A percentile compares a stretch with the other conserved stretches of the same genome.
These are phyloP conservation scores for Musca domestica DNA, from an alignment of 1,140 invertebrate genomes.

Conservation along the genomic window DNA sequence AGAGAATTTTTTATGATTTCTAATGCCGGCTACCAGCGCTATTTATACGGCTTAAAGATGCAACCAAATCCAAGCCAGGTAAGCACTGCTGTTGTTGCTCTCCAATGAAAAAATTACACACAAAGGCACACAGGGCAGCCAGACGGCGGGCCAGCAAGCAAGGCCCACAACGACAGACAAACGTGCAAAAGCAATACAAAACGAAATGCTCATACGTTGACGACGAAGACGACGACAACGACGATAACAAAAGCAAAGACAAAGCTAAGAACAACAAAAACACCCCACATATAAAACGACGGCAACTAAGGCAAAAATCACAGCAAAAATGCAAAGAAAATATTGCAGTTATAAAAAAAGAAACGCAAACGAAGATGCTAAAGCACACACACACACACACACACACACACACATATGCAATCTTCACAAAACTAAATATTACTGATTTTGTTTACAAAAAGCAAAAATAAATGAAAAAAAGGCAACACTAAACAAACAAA, in stretches of 20 bases:
- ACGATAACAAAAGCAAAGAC: too few relatives aligned
- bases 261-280: constrained; percentile 31
- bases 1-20: constrained; percentile 52
- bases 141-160: too few relatives aligned
- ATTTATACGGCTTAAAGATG: constrained; percentile 43
- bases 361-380: background rate
- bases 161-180: constrained; percentile 18
- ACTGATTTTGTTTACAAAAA: too few relatives aligned
- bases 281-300: constrained; percentile 19
- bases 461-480: background rate
- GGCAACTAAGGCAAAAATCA: background rate
- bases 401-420: too few relatives aligned
- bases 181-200: constrained; percentile 35
- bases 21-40: constrained; percentile 47
- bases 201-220: constrained; percentile 29
- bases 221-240: constrained; percentile 21
- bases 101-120: constrained; percentile 5
- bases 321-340: too few relatives aligned
- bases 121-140: background rate
- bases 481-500: background rate
- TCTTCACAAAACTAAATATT: too few relatives aligned
- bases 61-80: constrained; percentile 21
- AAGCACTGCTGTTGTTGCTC: background rate
- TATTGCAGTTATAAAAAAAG: background rate
- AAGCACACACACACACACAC: background rate